Evolutionary conservation across 2,797 vertebrate genomes (phyloP).

Genomic region (Poecilia picta): DNA sequence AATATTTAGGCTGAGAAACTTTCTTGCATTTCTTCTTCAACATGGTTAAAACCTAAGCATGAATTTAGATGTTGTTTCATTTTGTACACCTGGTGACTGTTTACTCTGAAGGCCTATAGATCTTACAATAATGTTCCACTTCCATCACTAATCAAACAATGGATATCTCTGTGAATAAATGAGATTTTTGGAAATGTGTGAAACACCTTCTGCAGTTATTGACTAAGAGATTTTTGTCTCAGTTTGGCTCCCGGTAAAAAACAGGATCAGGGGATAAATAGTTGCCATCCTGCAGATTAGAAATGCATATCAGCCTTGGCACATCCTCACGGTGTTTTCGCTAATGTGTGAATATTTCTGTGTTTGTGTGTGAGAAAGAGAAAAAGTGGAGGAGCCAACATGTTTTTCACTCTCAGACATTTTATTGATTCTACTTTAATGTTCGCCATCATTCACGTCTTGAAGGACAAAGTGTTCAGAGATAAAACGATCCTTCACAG

Average conservation of each 20-base stretch:
- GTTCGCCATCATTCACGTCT: not conserved
- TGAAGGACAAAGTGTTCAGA: conserved; percentile 33
- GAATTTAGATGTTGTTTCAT: not conserved
- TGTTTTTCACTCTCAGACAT: conserved; percentile 11
- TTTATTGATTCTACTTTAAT: conserved; percentile 24
- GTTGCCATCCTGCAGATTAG: conserved; percentile 48
- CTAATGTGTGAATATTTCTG: conserved; percentile 10
- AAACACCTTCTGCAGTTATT: not conserved
- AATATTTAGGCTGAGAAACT: not conserved
- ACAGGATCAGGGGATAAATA: conserved; percentile 31
- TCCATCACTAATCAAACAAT: not conserved
- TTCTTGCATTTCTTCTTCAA: not conserved
- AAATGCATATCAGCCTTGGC: conserved; percentile 43
- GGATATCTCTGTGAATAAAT: not conserved
- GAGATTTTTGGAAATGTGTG: not conserved
- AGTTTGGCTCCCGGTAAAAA: not conserved
- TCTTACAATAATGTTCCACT: not conserved
- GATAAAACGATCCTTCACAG: conserved; percentile 9
- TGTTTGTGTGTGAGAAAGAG: not conserved
- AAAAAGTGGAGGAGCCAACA: not conserved
- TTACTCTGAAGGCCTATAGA: not conserved
- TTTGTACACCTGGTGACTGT: not conserved
- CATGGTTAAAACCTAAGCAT: not conserved
- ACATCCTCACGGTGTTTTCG: conserved; percentile 31
- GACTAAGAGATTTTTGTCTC: not conserved